A percentile compares a stretch with the other conserved stretches of the same genome.
Evolutionary conservation across 2,888 invertebrate species (phyloP).

Genomic region (Diarsia mendica): DNA sequence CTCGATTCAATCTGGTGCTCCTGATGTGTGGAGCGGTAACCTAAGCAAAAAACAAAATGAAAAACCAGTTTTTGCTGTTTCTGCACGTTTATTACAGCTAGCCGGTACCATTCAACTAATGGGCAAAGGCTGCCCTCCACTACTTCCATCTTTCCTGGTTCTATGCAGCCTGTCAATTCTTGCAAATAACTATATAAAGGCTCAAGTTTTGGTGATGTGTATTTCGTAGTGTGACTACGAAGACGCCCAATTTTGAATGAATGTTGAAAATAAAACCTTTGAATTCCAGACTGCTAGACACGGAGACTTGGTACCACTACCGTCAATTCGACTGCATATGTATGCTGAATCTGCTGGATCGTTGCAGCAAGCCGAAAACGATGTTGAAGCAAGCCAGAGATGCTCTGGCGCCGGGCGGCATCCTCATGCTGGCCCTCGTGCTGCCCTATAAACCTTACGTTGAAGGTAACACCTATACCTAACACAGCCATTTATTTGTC

Average conservation of each 20-base stretch:
- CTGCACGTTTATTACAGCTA: no score
- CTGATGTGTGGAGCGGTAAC: not conserved
- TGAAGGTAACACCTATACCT: slow-evolving; percentile 94
- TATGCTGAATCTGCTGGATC: slow-evolving; percentile 98
- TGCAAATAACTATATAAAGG: no score
- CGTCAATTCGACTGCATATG: slow-evolving; percentile 94
- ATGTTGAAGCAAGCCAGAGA: slow-evolving; percentile 94
- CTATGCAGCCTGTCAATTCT: no score
- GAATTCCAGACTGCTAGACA: slow-evolving; percentile 91
- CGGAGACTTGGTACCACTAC: slow-evolving; percentile 92
- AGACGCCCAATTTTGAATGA: no score
- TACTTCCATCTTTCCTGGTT: no score
- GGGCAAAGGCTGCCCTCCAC: no score
- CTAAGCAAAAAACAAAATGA: not conserved
- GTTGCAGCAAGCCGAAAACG: slow-evolving; percentile 96
- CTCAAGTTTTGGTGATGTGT: no score
- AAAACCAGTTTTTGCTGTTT: no score
- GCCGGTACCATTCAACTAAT: no score
- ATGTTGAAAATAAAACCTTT: not conserved
- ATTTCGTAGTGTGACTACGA: no score
- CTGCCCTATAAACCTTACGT: slow-evolving; percentile 98
- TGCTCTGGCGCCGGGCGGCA: slow-evolving; percentile 93
- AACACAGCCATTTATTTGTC: no score
- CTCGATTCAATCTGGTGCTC: not conserved
- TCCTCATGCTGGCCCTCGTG: slow-evolving; percentile 96